Percentiles rank a stretch among this genome's conserved stretches.
Conservation (phyloP, 2,797 vertebrate species). For the Thunnus albacares region DNA sequence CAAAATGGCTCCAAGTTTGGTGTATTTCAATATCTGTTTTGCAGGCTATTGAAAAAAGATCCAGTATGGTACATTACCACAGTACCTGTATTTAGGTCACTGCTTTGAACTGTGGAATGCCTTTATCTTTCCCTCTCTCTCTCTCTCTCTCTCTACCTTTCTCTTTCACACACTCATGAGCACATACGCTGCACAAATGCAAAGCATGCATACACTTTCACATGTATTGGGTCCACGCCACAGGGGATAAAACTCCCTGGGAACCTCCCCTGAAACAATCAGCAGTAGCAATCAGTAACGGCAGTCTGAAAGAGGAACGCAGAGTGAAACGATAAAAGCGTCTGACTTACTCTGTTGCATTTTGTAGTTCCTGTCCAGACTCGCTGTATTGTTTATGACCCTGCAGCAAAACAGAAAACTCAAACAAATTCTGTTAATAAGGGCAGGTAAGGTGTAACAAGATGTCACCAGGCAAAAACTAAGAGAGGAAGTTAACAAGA, state of each 20-base stretch:
- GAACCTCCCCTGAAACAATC: slow-evolving; percentile 43
- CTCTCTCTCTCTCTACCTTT: background rate
- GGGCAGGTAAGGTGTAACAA: background rate
- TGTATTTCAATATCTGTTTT: slow-evolving; percentile 45
- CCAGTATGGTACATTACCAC: slow-evolving; percentile 44
- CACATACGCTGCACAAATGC: slow-evolving; percentile 36
- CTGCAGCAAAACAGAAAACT: background rate
- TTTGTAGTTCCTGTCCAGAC: background rate
- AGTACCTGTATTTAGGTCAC: slow-evolving; percentile 81
- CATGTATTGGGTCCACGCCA: slow-evolving; percentile 58
- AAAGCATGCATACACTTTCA: slow-evolving; percentile 48
- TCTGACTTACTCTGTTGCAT: slow-evolving; percentile 4
- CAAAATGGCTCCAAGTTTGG: slow-evolving; percentile 32
- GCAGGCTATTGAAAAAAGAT: slow-evolving; percentile 42
- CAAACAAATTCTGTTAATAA: background rate
- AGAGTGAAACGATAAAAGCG: background rate
- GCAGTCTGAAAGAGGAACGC: background rate
- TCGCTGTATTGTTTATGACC: background rate
- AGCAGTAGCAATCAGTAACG: slow-evolving; percentile 17
- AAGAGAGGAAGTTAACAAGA: slow-evolving; percentile 3
- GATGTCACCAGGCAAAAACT: background rate
- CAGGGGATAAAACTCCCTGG: slow-evolving; percentile 39
- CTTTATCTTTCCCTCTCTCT: slow-evolving; percentile 40
- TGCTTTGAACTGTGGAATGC: slow-evolving; percentile 61
- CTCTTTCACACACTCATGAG: background rate